phyloP scores from a whole-genome alignment of 2,888 invertebrate genomes.

The Drosophila ezoana region DNA sequence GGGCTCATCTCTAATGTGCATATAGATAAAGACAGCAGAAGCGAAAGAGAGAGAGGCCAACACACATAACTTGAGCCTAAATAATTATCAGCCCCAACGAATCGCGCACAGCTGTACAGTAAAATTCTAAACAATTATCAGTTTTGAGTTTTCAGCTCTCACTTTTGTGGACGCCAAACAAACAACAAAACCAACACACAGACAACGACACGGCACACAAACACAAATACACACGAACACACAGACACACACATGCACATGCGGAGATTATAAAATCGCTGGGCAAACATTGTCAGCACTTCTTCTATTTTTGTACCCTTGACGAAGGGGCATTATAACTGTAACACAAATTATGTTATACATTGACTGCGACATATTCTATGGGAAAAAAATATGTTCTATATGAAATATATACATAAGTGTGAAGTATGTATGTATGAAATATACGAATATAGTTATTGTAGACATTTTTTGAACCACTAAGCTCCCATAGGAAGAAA shows the following conservation, averaged over 20 bases:
- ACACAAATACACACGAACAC: constrained; percentile 8
- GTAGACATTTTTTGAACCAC: too few species aligned
- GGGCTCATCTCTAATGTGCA: neutral
- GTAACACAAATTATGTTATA: neutral
- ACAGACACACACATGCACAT: constrained; percentile 17
- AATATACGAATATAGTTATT: too few species aligned
- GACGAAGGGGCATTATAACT: neutral
- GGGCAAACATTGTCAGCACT: neutral
- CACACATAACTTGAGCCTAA: neutral
- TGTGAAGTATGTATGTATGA: too few species aligned
- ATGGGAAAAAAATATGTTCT: too few species aligned
- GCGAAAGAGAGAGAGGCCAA: neutral
- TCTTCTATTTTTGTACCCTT: neutral
- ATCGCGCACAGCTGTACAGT: constrained; percentile 58
- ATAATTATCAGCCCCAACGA: constrained; percentile 24
- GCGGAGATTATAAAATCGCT: constrained; percentile 1
- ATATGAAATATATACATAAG: too few species aligned
- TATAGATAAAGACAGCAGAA: neutral
- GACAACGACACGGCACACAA: neutral
- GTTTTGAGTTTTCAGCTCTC: constrained; percentile 35
- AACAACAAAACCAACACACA: constrained; percentile 11
- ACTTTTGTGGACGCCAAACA: constrained; percentile 26
- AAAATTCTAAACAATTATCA: constrained; percentile 23
- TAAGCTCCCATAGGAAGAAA: too few species aligned
- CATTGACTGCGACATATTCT: neutral